Conservation (phyloP, 2,888 invertebrate genomes). For the Tetragonula carbonaria region DNA sequence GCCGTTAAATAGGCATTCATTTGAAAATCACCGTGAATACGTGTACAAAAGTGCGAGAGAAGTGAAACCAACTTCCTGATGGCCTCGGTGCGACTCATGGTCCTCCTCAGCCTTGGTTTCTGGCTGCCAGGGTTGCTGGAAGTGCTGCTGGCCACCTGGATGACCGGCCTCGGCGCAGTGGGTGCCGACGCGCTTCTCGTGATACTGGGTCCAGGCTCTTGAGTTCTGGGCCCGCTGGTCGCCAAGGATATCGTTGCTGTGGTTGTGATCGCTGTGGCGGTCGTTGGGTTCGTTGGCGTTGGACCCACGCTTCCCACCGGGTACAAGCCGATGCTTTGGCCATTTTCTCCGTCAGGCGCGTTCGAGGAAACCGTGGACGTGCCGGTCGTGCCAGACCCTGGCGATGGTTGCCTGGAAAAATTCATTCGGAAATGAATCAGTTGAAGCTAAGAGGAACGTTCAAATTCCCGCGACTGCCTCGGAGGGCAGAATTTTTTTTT, state of each 20-base stretch:
- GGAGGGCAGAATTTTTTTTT: not conserved
- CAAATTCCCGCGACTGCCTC: not conserved
- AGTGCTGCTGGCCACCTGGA: slow-evolving; percentile 75
- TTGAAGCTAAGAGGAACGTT: not conserved
- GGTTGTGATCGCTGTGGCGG: slow-evolving; percentile 70
- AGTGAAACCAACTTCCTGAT: slow-evolving; percentile 81
- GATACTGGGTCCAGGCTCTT: slow-evolving; percentile 69
- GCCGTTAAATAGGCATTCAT: not conserved
- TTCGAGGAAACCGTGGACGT: slow-evolving; percentile 80
- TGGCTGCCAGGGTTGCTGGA: slow-evolving; percentile 81
- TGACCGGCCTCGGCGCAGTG: slow-evolving; percentile 77
- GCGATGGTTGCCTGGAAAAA: slow-evolving; percentile 82
- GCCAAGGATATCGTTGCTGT: slow-evolving; percentile 57
- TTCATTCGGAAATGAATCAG: not conserved
- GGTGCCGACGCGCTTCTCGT: slow-evolving; percentile 79
- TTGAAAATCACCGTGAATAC: not conserved
- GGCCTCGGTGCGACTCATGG: slow-evolving; percentile 81
- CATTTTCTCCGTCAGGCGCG: slow-evolving; percentile 75
- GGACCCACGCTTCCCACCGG: slow-evolving; percentile 73
- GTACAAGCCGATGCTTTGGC: slow-evolving; percentile 78
- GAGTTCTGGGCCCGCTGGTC: slow-evolving; percentile 38
- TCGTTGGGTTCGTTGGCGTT: slow-evolving; percentile 69
- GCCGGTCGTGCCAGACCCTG: slow-evolving; percentile 82
- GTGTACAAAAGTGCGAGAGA: not conserved
- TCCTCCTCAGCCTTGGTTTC: slow-evolving; percentile 85